phyloP scores from a whole-genome alignment of 2,797 vertebrate genomes.

The Pampus argenteus region DNA sequence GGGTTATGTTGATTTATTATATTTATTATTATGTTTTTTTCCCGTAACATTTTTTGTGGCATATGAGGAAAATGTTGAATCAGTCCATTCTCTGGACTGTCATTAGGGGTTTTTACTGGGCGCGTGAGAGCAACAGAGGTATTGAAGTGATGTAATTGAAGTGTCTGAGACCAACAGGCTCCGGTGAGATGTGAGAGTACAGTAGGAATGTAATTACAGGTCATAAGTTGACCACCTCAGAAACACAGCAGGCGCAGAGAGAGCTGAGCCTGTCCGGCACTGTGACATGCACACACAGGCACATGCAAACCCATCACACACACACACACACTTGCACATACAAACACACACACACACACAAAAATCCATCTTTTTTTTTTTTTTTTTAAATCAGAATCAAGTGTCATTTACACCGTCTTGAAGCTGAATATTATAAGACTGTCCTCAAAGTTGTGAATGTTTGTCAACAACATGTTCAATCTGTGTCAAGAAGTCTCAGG shows the following conservation, averaged over 20 bases:
- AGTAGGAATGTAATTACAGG: slow-evolving; percentile 83
- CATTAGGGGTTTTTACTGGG: slow-evolving; percentile 57
- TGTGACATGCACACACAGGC: slow-evolving; percentile 33
- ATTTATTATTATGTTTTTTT: slow-evolving; percentile 2
- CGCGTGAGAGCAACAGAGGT: slow-evolving; percentile 56
- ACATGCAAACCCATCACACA: slow-evolving; percentile 14
- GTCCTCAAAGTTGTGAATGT: neutral
- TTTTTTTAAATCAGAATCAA: slow-evolving; percentile 21
- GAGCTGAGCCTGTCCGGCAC: slow-evolving; percentile 72
- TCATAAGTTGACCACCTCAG: slow-evolving; percentile 80
- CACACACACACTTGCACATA: neutral
- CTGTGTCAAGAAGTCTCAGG: slow-evolving; percentile 8
- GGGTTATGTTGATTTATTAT: neutral
- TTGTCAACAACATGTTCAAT: slow-evolving; percentile 29
- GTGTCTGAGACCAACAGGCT: slow-evolving; percentile 61
- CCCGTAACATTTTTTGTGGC: neutral
- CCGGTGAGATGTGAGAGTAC: slow-evolving; percentile 64
- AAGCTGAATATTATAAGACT: neutral
- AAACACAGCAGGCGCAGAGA: slow-evolving; percentile 64
- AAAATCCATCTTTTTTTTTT: neutral
- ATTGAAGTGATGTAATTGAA: slow-evolving; percentile 65
- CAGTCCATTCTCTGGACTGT: slow-evolving; percentile 34
- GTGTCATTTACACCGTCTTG: neutral
- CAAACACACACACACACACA: slow-evolving; percentile 2
- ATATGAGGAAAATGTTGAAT: slow-evolving; percentile 21